Conservation (phyloP, 2,888 invertebrate genomes). For the Tuta absoluta region DNA sequence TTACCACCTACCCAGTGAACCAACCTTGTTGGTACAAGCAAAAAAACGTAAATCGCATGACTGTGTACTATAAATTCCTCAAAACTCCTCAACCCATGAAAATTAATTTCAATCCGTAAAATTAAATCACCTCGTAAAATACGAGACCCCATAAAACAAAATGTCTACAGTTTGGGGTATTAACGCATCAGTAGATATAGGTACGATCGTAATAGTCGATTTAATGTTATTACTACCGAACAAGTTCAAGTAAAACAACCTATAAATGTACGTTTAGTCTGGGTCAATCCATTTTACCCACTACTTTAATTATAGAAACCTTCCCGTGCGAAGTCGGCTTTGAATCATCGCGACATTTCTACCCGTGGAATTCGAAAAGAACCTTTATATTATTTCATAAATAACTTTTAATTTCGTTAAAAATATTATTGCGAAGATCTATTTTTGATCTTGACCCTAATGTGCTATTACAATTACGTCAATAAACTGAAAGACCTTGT, state of each 20-base stretch:
- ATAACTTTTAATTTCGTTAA: no score
- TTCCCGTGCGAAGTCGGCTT: no score
- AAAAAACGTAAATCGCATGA: conserved; percentile 33
- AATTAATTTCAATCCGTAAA: conserved; percentile 33
- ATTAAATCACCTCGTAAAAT: conserved; percentile 34
- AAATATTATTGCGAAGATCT: no score
- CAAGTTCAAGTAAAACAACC: not conserved
- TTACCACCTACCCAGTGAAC: conserved; percentile 38
- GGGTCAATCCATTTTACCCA: not conserved
- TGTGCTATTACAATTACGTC: no score
- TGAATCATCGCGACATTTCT: no score
- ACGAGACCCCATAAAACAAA: conserved; percentile 31
- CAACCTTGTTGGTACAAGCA: conserved; percentile 17
- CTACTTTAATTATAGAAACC: no score
- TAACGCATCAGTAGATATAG: conserved; percentile 2
- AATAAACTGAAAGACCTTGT: no score
- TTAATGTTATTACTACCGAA: conserved; percentile 29
- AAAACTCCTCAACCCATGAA: conserved; percentile 23
- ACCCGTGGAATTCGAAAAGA: no score
- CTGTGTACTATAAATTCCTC: conserved; percentile 26
- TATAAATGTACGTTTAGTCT: not conserved
- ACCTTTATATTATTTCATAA: no score
- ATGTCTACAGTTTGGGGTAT: conserved; percentile 25
- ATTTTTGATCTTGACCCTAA: no score
- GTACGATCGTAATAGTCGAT: conserved; percentile 32